Base-by-base conservation (phyloP, 2,797 vertebrate species). In the Enteromius treurensis region DNA sequence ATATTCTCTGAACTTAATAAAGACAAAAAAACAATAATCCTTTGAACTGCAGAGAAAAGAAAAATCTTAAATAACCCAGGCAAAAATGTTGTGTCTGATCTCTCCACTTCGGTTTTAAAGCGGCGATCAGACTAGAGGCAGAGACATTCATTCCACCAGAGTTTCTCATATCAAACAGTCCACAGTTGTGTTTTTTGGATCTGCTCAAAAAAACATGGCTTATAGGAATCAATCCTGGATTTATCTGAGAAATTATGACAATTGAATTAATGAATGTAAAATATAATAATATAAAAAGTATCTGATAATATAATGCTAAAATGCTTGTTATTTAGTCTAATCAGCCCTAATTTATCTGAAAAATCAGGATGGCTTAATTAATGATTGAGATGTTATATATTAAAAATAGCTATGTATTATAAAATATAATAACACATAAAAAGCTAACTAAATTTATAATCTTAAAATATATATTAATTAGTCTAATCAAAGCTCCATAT, bases 61-160 rank as follows among this genome's bases (percentile, higher is more conserved):
- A 49, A 34, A 81, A 47, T 26, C 55, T 70, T 68, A 51, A 37
- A 62, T 34, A 19, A 67, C 29, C 1, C 10, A 29, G 60, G 40
- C 58, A 64, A 77, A 64, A 47, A 64, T 64, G 76, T 77, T 77
- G 55, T 62, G 74, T 60, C 55, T 45, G 76, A 77, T 77, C 17
- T 3, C 40, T 77, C 5, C 32, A 47, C 17, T 62, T 40, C 19
- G 26, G 26, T 60, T 37, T 37, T 37, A 37, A 40, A 40, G 55
- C 37, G 5, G 34, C n/a, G 32, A n/a, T 23, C 73, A 75, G 32
- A 42, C 34, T 1, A 21, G 34, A 58, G 51, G 40, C 13, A 40
- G 49, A 75, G 5, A 42, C 40, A n/a, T 77, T 64, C 58, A 32
- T 47, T 77, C 40, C 58, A 64, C 2, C 55, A 55, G 51, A 55